Conservation (phyloP, 2,888 invertebrate species). For the Octonoba sinensis region DNA sequence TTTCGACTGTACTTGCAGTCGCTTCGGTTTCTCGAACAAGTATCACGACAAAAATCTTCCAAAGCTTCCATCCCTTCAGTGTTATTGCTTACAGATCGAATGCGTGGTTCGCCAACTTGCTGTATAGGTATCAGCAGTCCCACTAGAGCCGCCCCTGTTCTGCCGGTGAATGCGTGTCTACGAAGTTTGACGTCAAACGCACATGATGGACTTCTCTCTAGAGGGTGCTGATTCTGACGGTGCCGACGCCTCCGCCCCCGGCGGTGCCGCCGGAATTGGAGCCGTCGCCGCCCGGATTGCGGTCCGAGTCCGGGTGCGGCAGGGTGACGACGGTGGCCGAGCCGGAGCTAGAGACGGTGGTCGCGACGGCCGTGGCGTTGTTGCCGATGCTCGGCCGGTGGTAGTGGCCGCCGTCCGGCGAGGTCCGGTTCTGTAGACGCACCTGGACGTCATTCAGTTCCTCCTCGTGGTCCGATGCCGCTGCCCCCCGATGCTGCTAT, state of each 20-base stretch:
- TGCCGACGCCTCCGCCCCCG: constrained; percentile 27
- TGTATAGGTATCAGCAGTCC: too few species aligned
- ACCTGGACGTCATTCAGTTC: constrained; percentile 73
- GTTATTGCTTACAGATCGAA: too few species aligned
- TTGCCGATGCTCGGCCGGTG: constrained; percentile 66
- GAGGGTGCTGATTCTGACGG: constrained; percentile 54
- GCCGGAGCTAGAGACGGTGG: constrained; percentile 51
- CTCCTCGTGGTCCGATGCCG: constrained; percentile 69
- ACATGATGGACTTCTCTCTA: constrained; percentile 6
- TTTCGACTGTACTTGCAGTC: too few species aligned
- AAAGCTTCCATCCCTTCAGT: too few species aligned
- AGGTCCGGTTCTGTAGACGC: constrained; percentile 63
- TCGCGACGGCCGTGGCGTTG: constrained; percentile 46
- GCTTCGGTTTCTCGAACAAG: too few species aligned
- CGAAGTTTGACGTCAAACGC: too few species aligned
- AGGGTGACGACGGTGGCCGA: constrained; percentile 50
- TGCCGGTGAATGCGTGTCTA: too few species aligned
- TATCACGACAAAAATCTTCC: too few species aligned
- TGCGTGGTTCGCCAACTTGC: too few species aligned
- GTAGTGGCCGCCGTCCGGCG: constrained; percentile 58
- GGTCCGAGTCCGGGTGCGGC: constrained; percentile 53
- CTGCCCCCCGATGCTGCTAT: constrained; percentile 71
- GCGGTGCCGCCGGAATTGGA: constrained; percentile 11
- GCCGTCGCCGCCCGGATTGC: constrained; percentile 40
- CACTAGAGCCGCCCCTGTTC: too few species aligned